Evolutionary conservation across 2,797 vertebrate genomes (phyloP).

Genomic region (Diplodus puntazzo): DNA sequence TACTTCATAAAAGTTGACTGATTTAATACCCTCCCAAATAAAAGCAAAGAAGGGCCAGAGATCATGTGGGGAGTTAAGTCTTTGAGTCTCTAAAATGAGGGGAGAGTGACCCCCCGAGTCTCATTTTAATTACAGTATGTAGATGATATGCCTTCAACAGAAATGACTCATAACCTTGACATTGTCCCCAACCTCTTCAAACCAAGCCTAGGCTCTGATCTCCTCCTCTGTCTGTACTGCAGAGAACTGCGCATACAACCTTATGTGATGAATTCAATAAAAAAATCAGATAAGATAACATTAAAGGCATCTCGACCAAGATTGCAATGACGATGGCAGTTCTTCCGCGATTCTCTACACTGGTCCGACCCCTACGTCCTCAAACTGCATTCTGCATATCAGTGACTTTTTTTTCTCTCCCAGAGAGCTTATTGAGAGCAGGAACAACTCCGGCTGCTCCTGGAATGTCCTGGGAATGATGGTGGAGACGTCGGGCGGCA

Average conservation of each 20-base stretch:
- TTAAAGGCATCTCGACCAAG: slow-evolving; percentile 26
- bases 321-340: slow-evolving; percentile 32
- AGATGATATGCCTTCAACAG: slow-evolving; percentile 48
- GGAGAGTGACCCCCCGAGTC: slow-evolving; percentile 42
- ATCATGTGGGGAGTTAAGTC: slow-evolving; percentile 50
- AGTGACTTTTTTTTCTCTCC: slow-evolving; percentile 8
- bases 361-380: slow-evolving; percentile 28
- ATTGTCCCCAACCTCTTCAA: slow-evolving; percentile 41
- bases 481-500: slow-evolving; percentile 59
- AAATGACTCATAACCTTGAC: slow-evolving; percentile 67
- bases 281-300: slow-evolving; percentile 30
- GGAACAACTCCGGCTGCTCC: slow-evolving; percentile 45
- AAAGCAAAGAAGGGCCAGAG: slow-evolving; percentile 58
- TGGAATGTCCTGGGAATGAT: slow-evolving; percentile 59
- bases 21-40: slow-evolving; percentile 69
- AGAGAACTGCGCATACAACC: slow-evolving; percentile 32
- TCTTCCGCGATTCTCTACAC: slow-evolving; percentile 17
- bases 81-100: slow-evolving; percentile 50
- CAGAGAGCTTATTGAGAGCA: slow-evolving; percentile 41
- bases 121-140: slow-evolving; percentile 66
- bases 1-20: slow-evolving; percentile 63
- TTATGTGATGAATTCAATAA: slow-evolving; percentile 44
- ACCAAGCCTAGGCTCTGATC: slow-evolving; percentile 37
- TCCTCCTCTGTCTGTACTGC: slow-evolving; percentile 21
- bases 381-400: slow-evolving; percentile 33